Base-by-base conservation (phyloP, 2,888 invertebrate species). In the Cheilosia soror region DNA sequence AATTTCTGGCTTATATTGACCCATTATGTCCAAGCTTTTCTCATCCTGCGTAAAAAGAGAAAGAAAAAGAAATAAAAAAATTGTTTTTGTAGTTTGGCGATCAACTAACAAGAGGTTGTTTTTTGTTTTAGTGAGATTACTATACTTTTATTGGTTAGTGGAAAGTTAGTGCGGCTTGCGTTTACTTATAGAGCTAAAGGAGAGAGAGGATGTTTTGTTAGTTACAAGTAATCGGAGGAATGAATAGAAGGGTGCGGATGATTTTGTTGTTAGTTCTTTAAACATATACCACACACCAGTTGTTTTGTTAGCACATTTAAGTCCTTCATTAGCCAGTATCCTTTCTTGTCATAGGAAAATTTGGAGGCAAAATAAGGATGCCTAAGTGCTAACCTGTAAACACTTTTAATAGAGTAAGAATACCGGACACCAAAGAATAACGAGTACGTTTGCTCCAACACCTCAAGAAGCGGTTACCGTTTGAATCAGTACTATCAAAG, bases 1-100 rank as follows among this genome's bases (percentile, higher is more conserved):
- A 93, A 95, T 95, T 95, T 95, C 95, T 92, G 95, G 95, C 93
- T 95, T 95, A 94, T 95, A 95, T 93, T 95, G 95, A 92, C 95
- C 95, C 94, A 95, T 95, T 92, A 95, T 95, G 93, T 95, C 95
- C 95, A 95, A 94, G 93, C 94, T 95, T 93, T 94, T 94, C 93
- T 95, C 95, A 93, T 95, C 93, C 93, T 93, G 93, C 90, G 93
- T 91, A 92, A 92, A 92, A 92, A 92, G 93, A 93, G 93, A 93
- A 87, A 88, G 85, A 88, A 88, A 88, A 87, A 88, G 78, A 77
- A 80, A 83, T 55, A 66, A 76, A 69, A 76, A 75, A 69, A 33
- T 71, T 25, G 53, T 49, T 76, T 47, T 77, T 81, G 73, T 68
- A 72, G 81, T 72, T 76, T 47, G 75, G 65, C 69, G 31, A 37